Evolutionary conservation across 2,113 vertebrate species (phyloP), one percentile per base, ranked within the genome.

Genomic region (Sceloporus tristichus): DNA sequence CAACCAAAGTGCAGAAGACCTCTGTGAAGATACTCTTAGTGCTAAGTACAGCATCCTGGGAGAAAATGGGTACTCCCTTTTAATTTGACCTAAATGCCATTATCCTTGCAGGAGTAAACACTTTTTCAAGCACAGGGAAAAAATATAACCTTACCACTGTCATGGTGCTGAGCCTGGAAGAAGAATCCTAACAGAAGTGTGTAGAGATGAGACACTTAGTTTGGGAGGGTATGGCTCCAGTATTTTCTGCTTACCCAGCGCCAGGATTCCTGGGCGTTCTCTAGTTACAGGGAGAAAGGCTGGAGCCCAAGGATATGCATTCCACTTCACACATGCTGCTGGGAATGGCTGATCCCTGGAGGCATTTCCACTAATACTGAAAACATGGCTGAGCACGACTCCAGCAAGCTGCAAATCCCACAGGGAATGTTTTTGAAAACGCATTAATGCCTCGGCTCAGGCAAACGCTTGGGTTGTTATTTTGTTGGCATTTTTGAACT

Each of bases 201-300:
- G 68, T 19, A 18, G 85, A 84, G 88, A 75, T 91, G 88, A 94
- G 86, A 82, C 90, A 82, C 88, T 93, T 93, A 92, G 88, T 13
- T 38, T 79, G 74, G 90, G 86, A 92, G 73, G 65, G 19, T 16
- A 86, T 5, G 40, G 71, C 73, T 91, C 78, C 93, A 82, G 85
- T 38, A 79, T 92, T 92, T 94, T 91, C 79, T 91, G 81, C 59
- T 93, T 89, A 71, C 87, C 80, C 34, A 70, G 4, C 80, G 92
- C 89, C 94, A 89, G 89, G 88, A 87, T 93, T 92, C 82, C 85
- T 87, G 82, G 48, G 5, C 90, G 89, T 85, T 96, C 95, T 97
- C 93, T 16, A 90, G 91, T 97, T 96, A 97, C 96, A 92, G 66
- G 84, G 91, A 91, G 89, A 89, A 79, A 66, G 81, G 88, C 90